Evolutionary conservation across 2,113 vertebrate genomes (phyloP), one percentile per base, ranked within the genome.

Genomic region (Chionis minor): DNA sequence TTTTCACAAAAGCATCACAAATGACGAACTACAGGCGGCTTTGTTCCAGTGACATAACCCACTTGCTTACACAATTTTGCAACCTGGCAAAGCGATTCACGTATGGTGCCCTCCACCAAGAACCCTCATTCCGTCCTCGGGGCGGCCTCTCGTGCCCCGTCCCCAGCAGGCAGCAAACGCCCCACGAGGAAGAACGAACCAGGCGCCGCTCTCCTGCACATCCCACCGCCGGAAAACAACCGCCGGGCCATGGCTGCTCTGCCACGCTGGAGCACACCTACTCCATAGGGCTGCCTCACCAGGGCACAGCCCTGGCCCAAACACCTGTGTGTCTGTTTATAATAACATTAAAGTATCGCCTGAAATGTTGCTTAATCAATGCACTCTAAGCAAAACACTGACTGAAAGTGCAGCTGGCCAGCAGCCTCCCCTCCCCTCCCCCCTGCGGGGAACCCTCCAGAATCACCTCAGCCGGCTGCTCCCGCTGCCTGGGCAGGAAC

Each of bases 321-420:
- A 0, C 9, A 3, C 10, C 2, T 13, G 4, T 0, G 0, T 0
- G 0, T 4, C 32, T 23, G 45, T 17, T 9, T 2, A 12, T 1
- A 26, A 14, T 0, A 21, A 49, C 12, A 18, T 1, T 32, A 16
- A 58, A 45, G 6, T 0, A 35, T 5, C 1, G 40, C 8, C 9
- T 15, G 2, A 30, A 18, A 2, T 75, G 35, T 20, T 63, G 2
- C 24, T 67, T 20, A 58, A 21, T 4, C 0, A 52, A 3, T 1
- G 1, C 8, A 9, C 10, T 8, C 3, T 16, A 24, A 59, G 5
- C 10, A 84, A 8, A 35, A 23, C 2, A 3, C 1, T 1, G 2
- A 16, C 5, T 21, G 3, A n/a, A 51, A 10, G 4, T 5, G 12
- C 32, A 74, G 3, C 10, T 4, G 1, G 2, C 6, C 30, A 24